Evolutionary conservation across 2,113 vertebrate species (phyloP).

Genomic region (Chloebia gouldiae): DNA sequence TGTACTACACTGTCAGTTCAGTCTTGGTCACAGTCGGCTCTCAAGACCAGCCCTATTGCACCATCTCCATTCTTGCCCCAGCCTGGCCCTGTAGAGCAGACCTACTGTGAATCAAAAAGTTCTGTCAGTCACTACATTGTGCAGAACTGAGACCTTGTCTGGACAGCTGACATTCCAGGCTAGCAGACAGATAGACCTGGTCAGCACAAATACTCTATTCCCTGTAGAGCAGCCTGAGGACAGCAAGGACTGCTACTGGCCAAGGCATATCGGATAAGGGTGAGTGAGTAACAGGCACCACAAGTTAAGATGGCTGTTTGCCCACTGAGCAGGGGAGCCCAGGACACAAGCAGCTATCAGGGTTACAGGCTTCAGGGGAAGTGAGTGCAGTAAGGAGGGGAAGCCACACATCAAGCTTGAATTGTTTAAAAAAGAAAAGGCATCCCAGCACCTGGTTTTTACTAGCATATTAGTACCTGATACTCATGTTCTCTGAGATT

Average conservation of each 20-base stretch:
- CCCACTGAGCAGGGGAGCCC: neutral
- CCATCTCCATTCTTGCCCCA: neutral
- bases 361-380: neutral
- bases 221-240: neutral
- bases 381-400: neutral
- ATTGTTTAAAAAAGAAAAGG: neutral
- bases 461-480: slow-evolving; percentile 11
- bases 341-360: neutral
- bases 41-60: neutral
- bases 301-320: neutral
- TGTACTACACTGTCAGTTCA: neutral
- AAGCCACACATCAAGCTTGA: neutral
- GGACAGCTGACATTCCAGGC: neutral
- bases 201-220: neutral
- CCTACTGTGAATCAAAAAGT: neutral
- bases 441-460: neutral
- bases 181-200: neutral
- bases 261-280: neutral
- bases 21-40: neutral
- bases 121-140: neutral
- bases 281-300: neutral
- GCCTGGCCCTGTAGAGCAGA: neutral
- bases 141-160: neutral
- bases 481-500: slow-evolving; percentile 27
- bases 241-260: neutral